These are phyloP conservation scores for Panagrolaimus sp. DNA, from an alignment of 1,140 invertebrate genomes.

Conservation along the genomic window DNA sequence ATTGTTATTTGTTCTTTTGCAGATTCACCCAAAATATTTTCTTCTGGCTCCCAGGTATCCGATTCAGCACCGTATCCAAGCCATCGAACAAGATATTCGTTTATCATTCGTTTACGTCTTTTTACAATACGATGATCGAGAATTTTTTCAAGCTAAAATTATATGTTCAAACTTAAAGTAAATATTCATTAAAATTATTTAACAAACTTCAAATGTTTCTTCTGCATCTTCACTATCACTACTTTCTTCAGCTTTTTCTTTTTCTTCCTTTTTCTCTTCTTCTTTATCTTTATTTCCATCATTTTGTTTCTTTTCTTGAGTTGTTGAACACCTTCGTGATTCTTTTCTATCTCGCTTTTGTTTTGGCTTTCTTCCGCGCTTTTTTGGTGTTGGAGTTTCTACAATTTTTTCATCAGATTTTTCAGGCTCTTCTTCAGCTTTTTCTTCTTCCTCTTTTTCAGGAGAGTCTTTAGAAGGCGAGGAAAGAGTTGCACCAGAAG, in stretches of 20 bases:
- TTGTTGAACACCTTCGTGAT: no score
- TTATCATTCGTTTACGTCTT: neutral
- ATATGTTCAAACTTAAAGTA: neutral
- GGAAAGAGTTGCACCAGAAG: no score
- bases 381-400: no score
- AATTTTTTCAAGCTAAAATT: neutral
- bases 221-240: neutral
- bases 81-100: slow-evolving; percentile 4
- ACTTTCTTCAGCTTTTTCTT: neutral
- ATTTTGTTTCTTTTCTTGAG: no score
- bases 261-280: neutral
- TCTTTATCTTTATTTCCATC: neutral
- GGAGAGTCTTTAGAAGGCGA: no score
- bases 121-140: neutral
- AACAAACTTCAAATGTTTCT: neutral
- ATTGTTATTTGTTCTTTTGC: neutral
- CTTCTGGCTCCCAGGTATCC: neutral
- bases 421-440: neutral
- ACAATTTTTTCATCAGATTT: neutral
- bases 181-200: neutral
- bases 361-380: no score
- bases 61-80: neutral
- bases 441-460: no score
- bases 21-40: neutral
- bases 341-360: no score